A percentile compares a stretch with the other conserved stretches of the same genome.
phyloP scores from a whole-genome alignment of 2,797 vertebrate species.

The Pelodytes ibericus region DNA sequence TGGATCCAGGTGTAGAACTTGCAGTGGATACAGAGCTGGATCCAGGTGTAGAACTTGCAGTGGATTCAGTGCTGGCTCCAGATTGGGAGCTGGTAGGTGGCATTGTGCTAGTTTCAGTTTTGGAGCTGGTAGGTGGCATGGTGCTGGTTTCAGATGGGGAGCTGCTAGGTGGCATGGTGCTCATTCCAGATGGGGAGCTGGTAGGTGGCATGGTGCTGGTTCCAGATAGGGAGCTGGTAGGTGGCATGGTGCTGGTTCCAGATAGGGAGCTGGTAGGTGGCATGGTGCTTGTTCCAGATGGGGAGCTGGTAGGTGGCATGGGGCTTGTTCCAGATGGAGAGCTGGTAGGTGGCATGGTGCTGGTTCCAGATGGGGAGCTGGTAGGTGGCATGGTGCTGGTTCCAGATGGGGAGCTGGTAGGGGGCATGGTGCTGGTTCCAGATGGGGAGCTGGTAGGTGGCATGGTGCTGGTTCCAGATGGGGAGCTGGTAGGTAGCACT shows the following conservation, averaged over 20 bases:
- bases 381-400: neutral
- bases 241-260: neutral
- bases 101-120: neutral
- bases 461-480: neutral
- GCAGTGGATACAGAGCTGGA: neutral
- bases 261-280: neutral
- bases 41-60: neutral
- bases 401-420: neutral
- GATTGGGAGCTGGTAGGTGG: neutral
- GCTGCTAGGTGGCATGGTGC: neutral
- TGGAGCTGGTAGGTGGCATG: neutral
- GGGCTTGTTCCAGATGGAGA: neutral
- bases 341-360: neutral
- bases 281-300: neutral
- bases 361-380: neutral
- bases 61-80: neutral
- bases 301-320: neutral
- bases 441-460: neutral
- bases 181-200: neutral
- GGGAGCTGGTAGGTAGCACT: neutral
- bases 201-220: neutral
- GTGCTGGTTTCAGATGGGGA: neutral
- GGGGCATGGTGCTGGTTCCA: neutral
- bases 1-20: neutral
- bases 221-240: neutral